Evolutionary conservation across 2,113 vertebrate genomes (phyloP).

Genomic region (Motacilla alba): DNA sequence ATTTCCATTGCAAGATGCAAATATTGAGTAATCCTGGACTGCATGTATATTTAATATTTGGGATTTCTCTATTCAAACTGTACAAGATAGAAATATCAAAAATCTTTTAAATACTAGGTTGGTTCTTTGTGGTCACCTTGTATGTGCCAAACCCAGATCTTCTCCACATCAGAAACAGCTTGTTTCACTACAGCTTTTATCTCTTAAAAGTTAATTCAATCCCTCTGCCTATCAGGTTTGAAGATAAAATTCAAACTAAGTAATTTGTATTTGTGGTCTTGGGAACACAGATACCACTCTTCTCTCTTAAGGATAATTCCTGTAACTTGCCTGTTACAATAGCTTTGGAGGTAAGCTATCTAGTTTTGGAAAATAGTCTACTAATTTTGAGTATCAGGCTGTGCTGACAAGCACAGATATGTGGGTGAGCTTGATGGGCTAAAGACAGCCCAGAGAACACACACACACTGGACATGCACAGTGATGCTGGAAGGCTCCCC

Average conservation of each 20-base stretch:
- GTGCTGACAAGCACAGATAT: background rate
- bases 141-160: background rate
- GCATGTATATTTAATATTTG: background rate
- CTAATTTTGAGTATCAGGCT: background rate
- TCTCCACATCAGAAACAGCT: background rate
- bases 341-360: background rate
- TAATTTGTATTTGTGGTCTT: background rate
- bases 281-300: background rate
- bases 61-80: background rate
- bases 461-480: accelerated
- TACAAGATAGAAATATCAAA: background rate
- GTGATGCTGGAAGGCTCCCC: background rate
- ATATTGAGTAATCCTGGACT: background rate
- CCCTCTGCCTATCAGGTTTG: background rate
- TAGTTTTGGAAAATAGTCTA: background rate
- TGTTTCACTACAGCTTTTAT: background rate
- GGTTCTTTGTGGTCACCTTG: background rate
- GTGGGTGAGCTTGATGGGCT: background rate
- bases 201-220: background rate
- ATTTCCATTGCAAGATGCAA: background rate
- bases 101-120: background rate
- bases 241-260: background rate
- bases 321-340: background rate
- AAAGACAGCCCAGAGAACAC: background rate
- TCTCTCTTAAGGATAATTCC: background rate